A percentile compares a stretch with the other conserved stretches of the same genome.
phyloP scores from a whole-genome alignment of 1,140 invertebrate genomes.

The Psilanteris sp. region DNA sequence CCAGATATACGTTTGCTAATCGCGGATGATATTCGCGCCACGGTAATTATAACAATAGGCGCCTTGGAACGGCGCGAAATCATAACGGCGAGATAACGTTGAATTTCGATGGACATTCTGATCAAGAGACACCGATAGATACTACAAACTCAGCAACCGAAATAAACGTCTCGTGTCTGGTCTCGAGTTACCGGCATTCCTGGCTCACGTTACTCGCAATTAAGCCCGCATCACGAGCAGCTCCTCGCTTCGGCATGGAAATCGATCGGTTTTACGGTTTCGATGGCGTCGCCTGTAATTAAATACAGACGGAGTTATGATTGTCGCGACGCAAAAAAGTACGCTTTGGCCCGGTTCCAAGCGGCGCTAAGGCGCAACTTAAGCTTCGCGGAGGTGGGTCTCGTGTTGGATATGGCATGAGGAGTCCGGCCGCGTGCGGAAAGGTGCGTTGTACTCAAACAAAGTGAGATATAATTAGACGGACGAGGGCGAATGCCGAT shows the following conservation, averaged over 20 bases:
- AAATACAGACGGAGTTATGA: constrained; percentile 28
- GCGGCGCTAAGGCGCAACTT: constrained; percentile 36
- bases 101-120: constrained; percentile 3
- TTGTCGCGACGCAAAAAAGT: constrained; percentile 13
- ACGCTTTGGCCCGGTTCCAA: constrained; percentile 71
- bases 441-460: constrained; percentile 80
- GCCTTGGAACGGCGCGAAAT: no score
- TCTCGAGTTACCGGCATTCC: constrained; percentile 44
- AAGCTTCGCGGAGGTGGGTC: constrained; percentile 46
- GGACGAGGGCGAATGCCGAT: constrained; percentile 55
- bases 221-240: constrained; percentile 13
- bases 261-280: constrained; percentile 33
- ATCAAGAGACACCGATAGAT: constrained; percentile 10
- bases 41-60: no score
- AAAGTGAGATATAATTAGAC: constrained; percentile 79
- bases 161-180: constrained; percentile 44
- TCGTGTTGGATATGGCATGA: constrained; percentile 44
- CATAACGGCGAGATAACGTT: background rate
- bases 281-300: constrained; percentile 32
- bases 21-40: no score
- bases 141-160: constrained; percentile 14
- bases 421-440: constrained; percentile 67
- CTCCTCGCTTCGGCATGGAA: constrained; percentile 6
- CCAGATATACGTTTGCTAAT: no score
- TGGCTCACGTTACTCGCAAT: constrained; percentile 38